phyloP scores from a whole-genome alignment of 2,797 vertebrate species.

The Macroramphosus scolopax region DNA sequence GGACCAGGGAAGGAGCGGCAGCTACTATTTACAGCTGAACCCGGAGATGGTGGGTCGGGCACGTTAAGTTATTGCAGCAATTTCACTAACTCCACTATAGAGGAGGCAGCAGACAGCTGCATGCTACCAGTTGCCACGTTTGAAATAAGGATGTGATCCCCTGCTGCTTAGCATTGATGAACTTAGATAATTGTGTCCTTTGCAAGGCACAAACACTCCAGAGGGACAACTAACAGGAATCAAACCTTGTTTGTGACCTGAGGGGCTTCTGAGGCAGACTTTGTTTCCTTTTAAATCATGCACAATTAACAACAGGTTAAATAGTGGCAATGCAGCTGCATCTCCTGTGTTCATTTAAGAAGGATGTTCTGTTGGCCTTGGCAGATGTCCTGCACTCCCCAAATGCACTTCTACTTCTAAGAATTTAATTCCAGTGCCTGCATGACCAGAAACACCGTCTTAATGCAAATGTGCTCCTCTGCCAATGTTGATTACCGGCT shows the following conservation, averaged over 20 bases:
- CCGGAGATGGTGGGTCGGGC: conserved; percentile 10
- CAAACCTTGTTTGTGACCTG: background rate
- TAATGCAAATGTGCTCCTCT: conserved; percentile 61
- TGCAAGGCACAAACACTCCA: background rate
- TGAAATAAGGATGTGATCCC: background rate
- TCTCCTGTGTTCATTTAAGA: background rate
- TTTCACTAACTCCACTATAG: background rate
- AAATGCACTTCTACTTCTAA: background rate
- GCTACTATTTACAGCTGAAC: conserved; percentile 27
- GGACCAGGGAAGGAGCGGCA: conserved; percentile 16
- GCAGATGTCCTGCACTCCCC: no score
- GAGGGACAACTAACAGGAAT: background rate
- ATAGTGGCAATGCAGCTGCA: background rate
- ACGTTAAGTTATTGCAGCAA: conserved; percentile 21
- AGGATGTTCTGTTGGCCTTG: no score
- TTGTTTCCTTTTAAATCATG: conserved; percentile 20
- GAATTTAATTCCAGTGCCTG: conserved; percentile 36
- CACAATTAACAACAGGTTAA: no score
- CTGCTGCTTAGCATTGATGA: background rate
- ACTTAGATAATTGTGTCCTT: background rate
- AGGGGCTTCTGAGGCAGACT: no score
- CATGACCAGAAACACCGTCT: conserved; percentile 28
- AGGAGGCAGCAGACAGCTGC: no score
- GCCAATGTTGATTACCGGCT: conserved; percentile 60
- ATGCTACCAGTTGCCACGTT: background rate